Base-by-base conservation (phyloP, 2,888 invertebrate genomes). In the Epiblema foenella region DNA sequence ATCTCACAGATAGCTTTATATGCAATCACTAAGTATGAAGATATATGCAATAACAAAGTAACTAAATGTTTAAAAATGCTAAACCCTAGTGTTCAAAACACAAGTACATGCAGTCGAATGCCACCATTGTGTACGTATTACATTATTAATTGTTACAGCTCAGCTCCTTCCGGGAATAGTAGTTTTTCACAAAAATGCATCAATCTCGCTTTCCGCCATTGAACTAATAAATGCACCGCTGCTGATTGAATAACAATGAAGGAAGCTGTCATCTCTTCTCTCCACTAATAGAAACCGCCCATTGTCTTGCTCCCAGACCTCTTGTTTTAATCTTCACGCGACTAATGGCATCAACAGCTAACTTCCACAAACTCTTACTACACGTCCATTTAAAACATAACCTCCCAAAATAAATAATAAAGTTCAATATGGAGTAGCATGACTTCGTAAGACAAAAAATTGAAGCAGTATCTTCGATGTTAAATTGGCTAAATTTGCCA, bases 221-320 rank as follows among this genome's bases (percentile, higher is more conserved):
- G 63, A 51, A 33, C 33, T 18, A 51, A 17, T 33, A 15, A 37
- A 33, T 33, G 18, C 4, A 1, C n/a, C 46, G 24, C 18, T 15
- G 37, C 37, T 20, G 37, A 37, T n/a, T 20, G 33, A 46, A 67
- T 51, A 37, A 58, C 65, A 66, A 66, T 29, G 46, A 46, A 49
- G 65, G 56, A 68, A n/a, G 9, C 58, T 37, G 63, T 51, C 51
- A 37, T 20, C 49, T 49, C 20, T 11, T 51, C 37, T 58, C 37
- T 58, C n/a, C 24, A 11, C 51, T 67, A 68, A 68, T 68, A 52
- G 68, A 54, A 20, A 24, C 20, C 62, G 18, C 29, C 57, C 60
- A 68, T 52, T 68, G 20, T 52, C 42, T 70, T 18, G 29, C 49
- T 51, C 64, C 37, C 42, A 39, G 42, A 39, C n/a, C 18, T 46